Base-by-base conservation (phyloP, 2,888 invertebrate species). In the Coecobrya sp. region DNA sequence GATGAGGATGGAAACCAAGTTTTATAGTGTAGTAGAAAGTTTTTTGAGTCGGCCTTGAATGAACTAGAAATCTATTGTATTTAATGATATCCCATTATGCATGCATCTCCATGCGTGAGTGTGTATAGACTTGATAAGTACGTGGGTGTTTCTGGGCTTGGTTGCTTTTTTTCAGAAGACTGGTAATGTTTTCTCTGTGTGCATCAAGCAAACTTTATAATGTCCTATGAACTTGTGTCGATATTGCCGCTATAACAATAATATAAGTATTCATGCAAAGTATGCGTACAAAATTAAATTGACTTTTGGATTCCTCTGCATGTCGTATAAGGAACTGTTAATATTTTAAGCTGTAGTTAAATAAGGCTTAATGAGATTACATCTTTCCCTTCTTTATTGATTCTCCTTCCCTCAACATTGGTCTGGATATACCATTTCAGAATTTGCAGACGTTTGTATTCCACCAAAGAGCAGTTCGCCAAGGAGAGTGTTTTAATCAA, bases 81-180 rank as follows among this genome's bases (percentile, higher is more conserved):
- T 89, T 89, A 89, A 89, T 89, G 89, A 84, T 89, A 89, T 89
- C 84, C 59, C 89, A 89, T 89, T 89, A 89, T 89, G 89, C 84
- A 89, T 89, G 89, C 89, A 89, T 89, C 89, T 73, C 89, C 27
- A 73, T 89, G 81, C 82, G 89, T 70, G 59, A 45, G 49, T 84
- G 89, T 84, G 84, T 89, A 52, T 59, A 73, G 89, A 89, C 89
- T 89, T 73, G 68, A 84, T 84, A 89, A 89, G 84, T 89, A 89
- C 89, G 82, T 82, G 82, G 82, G 84, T 89, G 84, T 84, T 65
- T 84, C 70, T 89, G 89, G 89, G 89, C 84, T 89, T 89, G 89
- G 89, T 73, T 89, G 42, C 68, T 84, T 82, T 82, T 89, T 79
- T 25, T 13, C 1, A 62, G 27, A 45, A 52, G n/a, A n/a, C n/a